Evolutionary conservation across 2,888 invertebrate species (phyloP).

Genomic region (Diarsia brunnea): DNA sequence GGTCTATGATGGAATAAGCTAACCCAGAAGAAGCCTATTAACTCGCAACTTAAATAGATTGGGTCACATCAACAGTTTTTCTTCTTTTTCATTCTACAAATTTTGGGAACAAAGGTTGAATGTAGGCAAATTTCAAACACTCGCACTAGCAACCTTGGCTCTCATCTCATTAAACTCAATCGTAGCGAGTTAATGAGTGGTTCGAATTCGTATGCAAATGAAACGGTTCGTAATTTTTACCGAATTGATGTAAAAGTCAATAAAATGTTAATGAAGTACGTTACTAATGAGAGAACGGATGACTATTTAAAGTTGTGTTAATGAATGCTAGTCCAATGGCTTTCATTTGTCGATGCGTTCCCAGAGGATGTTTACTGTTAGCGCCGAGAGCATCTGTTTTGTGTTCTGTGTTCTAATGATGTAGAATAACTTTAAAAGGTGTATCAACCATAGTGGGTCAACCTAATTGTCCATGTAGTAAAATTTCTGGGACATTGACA

Average conservation of each 20-base stretch:
- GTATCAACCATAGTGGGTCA: no score
- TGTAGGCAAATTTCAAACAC: no score
- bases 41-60: no score
- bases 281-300: constrained; percentile 54
- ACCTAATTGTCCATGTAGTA: neutral
- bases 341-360: constrained; percentile 28
- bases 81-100: neutral
- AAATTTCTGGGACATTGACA: neutral
- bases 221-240: constrained; percentile 56
- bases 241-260: constrained; percentile 54
- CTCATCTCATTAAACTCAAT: constrained; percentile 47
- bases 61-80: no score
- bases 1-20: no score
- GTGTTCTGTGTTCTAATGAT: neutral
- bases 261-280: constrained; percentile 57
- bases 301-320: constrained; percentile 30
- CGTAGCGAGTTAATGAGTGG: constrained; percentile 54
- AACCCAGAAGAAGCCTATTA: no score
- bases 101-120: neutral
- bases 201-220: constrained; percentile 66
- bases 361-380: constrained; percentile 27
- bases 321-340: constrained; percentile 16
- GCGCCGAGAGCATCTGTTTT: neutral
- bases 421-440: neutral
- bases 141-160: neutral